Evolutionary conservation across 2,113 vertebrate genomes (phyloP).

Genomic region (Hippopotamus amphibius): DNA sequence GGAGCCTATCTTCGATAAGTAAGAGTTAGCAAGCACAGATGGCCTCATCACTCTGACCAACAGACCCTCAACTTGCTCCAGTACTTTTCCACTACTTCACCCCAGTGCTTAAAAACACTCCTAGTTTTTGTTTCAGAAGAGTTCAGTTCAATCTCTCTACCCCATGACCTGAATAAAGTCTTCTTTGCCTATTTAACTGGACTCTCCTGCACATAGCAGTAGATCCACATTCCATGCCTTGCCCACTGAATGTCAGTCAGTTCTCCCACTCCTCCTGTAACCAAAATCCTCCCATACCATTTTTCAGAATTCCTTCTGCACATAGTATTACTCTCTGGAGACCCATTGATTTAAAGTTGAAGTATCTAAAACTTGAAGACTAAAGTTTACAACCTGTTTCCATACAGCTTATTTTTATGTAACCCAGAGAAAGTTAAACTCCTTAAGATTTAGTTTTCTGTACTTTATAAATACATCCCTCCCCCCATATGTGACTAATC

Average conservation of each 20-base stretch:
- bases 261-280: neutral
- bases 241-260: neutral
- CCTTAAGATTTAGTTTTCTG: neutral
- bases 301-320: neutral
- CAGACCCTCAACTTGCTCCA: neutral
- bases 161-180: neutral
- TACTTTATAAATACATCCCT: neutral
- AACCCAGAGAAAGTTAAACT: neutral
- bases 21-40: neutral
- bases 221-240: neutral
- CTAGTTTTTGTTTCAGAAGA: neutral
- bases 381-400: neutral
- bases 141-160: neutral
- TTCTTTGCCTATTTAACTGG: neutral
- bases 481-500: neutral
- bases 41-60: neutral
- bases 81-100: neutral
- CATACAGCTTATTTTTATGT: neutral
- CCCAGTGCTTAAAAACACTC: neutral
- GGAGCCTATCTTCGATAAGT: neutral
- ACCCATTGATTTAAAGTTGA: neutral
- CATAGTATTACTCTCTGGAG: neutral
- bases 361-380: neutral
- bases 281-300: neutral
- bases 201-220: neutral